These are phyloP conservation scores for Apogon hyalosoma DNA, from an alignment of 2,797 vertebrate genomes.

Conservation along the genomic window DNA sequence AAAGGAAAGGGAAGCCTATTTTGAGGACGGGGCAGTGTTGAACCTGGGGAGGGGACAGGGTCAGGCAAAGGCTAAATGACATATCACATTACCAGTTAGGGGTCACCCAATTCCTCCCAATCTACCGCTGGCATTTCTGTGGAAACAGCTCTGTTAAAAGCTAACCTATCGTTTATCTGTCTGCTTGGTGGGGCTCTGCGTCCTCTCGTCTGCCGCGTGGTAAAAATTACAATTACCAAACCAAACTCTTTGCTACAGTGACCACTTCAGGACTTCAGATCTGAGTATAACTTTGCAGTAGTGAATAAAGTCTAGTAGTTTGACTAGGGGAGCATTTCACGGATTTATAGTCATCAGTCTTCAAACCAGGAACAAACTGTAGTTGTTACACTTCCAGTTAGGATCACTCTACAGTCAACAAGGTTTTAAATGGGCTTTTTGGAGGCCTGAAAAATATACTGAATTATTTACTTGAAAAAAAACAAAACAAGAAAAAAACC, in stretches of 20 bases:
- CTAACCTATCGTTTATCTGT: slow-evolving; percentile 55
- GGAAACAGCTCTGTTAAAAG: slow-evolving; percentile 59
- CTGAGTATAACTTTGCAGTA: not conserved
- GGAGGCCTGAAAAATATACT: too few relatives aligned
- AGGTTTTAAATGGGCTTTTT: too few relatives aligned
- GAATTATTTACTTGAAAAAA: too few relatives aligned
- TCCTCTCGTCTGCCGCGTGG: slow-evolving; percentile 1
- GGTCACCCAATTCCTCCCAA: slow-evolving; percentile 77
- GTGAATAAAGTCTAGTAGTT: too few relatives aligned
- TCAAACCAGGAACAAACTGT: too few relatives aligned
- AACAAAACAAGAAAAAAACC: too few relatives aligned
- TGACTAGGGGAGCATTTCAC: not conserved
- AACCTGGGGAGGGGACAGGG: slow-evolving; percentile 69
- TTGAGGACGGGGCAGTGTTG: slow-evolving; percentile 64
- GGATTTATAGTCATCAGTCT: not conserved
- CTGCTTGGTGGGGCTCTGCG: slow-evolving; percentile 22
- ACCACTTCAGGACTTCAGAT: slow-evolving; percentile 8
- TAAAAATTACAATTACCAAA: slow-evolving; percentile 33
- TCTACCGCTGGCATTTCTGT: slow-evolving; percentile 58
- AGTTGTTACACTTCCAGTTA: too few relatives aligned
- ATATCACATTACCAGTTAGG: slow-evolving; percentile 76
- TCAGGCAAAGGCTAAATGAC: slow-evolving; percentile 80
- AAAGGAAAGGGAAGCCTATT: slow-evolving; percentile 82
- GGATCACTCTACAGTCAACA: too few relatives aligned
- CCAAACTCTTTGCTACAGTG: slow-evolving; percentile 1